phyloP scores from a whole-genome alignment of 2,113 vertebrate species.

The Dromas ardeola region DNA sequence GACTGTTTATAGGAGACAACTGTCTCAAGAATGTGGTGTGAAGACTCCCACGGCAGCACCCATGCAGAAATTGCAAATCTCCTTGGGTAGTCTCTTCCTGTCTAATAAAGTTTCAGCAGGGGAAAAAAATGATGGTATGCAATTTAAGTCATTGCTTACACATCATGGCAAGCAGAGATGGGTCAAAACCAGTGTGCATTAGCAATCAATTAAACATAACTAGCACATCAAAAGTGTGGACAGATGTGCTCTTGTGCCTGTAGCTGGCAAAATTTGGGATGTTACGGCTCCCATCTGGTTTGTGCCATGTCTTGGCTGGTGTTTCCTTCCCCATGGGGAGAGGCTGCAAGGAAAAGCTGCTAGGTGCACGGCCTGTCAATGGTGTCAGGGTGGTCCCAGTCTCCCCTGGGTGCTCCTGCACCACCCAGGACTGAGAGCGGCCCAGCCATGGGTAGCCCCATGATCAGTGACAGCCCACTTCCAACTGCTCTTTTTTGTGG shows the following conservation, averaged over 20 bases:
- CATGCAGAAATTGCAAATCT: background rate
- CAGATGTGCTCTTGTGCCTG: background rate
- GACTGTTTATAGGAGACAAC: slow-evolving; percentile 41
- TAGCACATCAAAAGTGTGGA: background rate
- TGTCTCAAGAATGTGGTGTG: slow-evolving; percentile 33
- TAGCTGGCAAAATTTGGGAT: background rate
- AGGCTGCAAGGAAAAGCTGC: background rate
- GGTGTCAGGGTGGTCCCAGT: background rate
- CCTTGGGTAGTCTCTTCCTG: background rate
- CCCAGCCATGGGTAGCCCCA: background rate
- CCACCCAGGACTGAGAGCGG: background rate
- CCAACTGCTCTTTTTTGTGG: background rate
- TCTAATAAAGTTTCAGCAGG: background rate
- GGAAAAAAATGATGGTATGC: background rate
- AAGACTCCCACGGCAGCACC: slow-evolving; percentile 38
- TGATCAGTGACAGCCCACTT: background rate
- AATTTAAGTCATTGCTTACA: background rate
- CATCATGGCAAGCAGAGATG: background rate
- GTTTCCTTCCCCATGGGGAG: background rate
- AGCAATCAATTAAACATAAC: background rate
- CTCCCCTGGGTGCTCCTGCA: background rate
- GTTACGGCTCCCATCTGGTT: background rate
- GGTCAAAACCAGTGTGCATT: background rate
- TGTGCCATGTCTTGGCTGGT: background rate
- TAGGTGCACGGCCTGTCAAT: rapidly evolving